phyloP scores from a whole-genome alignment of 1,140 invertebrate species.

The Eupeodes corollae region DNA sequence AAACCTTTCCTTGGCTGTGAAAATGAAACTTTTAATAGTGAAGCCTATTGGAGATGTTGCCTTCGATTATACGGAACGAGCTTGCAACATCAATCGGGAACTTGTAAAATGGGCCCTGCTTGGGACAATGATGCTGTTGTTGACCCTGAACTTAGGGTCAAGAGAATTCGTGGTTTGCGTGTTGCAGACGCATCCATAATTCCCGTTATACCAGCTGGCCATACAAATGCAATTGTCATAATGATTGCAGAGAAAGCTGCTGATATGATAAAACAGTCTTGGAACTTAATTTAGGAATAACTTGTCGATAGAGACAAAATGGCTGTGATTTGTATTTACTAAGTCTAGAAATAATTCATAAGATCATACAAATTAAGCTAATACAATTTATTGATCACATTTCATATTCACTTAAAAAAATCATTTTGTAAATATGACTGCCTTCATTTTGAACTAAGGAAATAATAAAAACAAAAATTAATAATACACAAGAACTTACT shows the following conservation, averaged over 20 bases:
- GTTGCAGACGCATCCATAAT: constrained; percentile 66
- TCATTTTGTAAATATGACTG: too few species aligned
- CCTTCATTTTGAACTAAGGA: too few species aligned
- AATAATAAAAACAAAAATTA: too few species aligned
- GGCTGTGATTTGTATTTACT: too few species aligned
- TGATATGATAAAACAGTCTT: constrained; percentile 49
- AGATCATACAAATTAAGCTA: too few species aligned
- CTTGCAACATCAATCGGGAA: constrained; percentile 64
- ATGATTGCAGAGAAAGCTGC: constrained; percentile 55
- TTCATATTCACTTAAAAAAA: too few species aligned
- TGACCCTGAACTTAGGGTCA: constrained; percentile 56
- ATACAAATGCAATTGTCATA: constrained; percentile 48
- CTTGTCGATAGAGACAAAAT: too few species aligned
- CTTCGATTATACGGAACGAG: constrained; percentile 54
- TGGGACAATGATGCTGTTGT: constrained; percentile 60
- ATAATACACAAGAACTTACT: too few species aligned
- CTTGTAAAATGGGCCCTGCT: constrained; percentile 66
- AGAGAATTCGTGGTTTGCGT: constrained; percentile 53
- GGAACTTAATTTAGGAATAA: constrained; percentile 19
- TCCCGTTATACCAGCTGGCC: constrained; percentile 48
- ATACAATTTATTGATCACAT: too few species aligned
- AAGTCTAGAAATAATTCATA: too few species aligned
- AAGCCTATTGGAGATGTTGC: constrained; percentile 65
- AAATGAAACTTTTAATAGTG: constrained; percentile 44
- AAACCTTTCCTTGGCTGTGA: constrained; percentile 57